These are phyloP conservation scores for Ramphastos sulfuratus DNA, from an alignment of 2,113 vertebrate species.

Conservation along the genomic window DNA sequence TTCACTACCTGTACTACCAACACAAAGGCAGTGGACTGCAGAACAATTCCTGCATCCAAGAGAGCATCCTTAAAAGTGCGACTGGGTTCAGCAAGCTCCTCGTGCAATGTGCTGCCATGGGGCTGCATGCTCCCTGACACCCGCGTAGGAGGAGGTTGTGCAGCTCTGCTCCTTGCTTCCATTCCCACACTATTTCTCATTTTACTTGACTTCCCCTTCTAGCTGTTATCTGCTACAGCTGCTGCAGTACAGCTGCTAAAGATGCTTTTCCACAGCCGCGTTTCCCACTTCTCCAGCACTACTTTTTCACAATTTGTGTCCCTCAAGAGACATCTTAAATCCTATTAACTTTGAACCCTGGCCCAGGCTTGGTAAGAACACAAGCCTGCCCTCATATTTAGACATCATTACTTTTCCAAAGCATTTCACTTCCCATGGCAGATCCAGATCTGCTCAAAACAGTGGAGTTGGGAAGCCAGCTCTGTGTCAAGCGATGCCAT, in stretches of 20 bases:
- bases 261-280: slow-evolving; percentile 17
- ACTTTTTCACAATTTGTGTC: slow-evolving; percentile 53
- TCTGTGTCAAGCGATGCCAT: rapidly evolving
- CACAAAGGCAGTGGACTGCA: neutral
- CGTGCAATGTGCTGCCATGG: neutral
- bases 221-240: slow-evolving; percentile 51
- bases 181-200: slow-evolving; percentile 53
- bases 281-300: slow-evolving; percentile 25
- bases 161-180: neutral
- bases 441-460: neutral
- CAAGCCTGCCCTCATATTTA: neutral
- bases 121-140: neutral
- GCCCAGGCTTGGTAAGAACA: slow-evolving; percentile 28
- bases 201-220: slow-evolving; percentile 5
- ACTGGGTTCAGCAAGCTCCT: neutral
- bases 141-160: neutral
- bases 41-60: neutral
- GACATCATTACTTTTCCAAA: neutral
- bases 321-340: slow-evolving; percentile 48
- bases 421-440: neutral
- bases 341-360: slow-evolving; percentile 55
- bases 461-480: neutral
- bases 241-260: slow-evolving; percentile 40
- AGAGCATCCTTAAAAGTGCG: neutral
- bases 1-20: neutral